phyloP scores from a whole-genome alignment of 2,888 invertebrate species.

The Acanthoscelides obtectus region DNA sequence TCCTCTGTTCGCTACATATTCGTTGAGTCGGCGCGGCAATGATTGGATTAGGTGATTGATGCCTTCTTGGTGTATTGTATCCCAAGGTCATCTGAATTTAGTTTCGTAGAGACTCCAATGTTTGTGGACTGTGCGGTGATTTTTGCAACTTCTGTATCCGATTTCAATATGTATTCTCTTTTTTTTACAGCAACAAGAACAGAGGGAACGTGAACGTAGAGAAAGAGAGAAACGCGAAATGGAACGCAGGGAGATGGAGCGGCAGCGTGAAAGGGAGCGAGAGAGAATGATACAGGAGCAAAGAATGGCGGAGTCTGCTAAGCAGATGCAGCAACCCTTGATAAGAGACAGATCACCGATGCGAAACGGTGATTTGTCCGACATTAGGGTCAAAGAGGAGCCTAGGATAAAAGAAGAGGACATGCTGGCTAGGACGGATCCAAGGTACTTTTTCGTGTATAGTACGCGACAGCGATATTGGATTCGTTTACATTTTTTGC shows the following conservation, averaged over 20 bases:
- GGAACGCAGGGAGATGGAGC: conserved; percentile 55
- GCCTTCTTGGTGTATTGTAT: too few species aligned
- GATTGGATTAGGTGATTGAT: too few species aligned
- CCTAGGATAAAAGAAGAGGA: conserved; percentile 51
- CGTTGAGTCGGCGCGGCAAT: too few species aligned
- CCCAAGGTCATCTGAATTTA: too few species aligned
- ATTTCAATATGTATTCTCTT: background rate
- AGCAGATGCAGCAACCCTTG: conserved; percentile 45
- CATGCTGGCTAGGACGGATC: conserved; percentile 38
- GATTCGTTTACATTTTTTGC: too few species aligned
- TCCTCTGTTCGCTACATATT: too few species aligned
- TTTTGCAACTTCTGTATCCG: too few species aligned
- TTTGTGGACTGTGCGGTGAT: too few species aligned
- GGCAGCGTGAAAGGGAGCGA: conserved; percentile 56
- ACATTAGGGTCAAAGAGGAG: conserved; percentile 61
- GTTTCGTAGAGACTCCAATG: too few species aligned
- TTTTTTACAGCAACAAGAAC: conserved; percentile 38
- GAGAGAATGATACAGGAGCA: conserved; percentile 57
- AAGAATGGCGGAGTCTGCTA: conserved; percentile 49
- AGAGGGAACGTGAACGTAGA: conserved; percentile 48
- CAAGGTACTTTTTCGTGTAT: conserved; percentile 49
- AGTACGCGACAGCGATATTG: too few species aligned
- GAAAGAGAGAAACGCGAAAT: conserved; percentile 53
- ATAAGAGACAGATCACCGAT: conserved; percentile 69
- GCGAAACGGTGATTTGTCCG: conserved; percentile 58